Conservation (phyloP, 1,140 invertebrate genomes). For the Trichoplusia ni region DNA sequence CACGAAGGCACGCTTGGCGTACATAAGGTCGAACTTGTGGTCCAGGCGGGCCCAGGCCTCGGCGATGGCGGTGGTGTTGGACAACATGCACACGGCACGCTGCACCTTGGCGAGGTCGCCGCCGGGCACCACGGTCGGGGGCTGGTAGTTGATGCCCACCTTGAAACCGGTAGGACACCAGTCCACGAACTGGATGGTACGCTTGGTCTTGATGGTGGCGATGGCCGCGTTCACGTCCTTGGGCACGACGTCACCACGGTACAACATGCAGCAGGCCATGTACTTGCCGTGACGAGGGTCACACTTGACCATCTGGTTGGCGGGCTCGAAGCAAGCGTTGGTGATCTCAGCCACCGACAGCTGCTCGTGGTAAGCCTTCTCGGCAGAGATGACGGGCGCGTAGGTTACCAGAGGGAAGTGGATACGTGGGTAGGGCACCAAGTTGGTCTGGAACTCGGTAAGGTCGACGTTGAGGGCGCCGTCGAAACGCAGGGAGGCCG, state of each 20-base stretch:
- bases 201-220: constrained; percentile 92
- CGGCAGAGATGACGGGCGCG: constrained; percentile 91
- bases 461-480: constrained; percentile 94
- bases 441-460: constrained; percentile 95
- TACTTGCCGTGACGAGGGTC: constrained; percentile 94
- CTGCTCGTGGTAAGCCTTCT: constrained; percentile 93
- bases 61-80: constrained; percentile 91
- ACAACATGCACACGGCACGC: constrained; percentile 89
- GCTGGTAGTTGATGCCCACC: constrained; percentile 91
- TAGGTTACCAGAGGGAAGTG: constrained; percentile 93
- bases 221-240: constrained; percentile 93
- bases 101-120: constrained; percentile 90
- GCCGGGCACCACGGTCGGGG: constrained; percentile 91
- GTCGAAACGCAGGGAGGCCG: constrained; percentile 94
- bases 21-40: constrained; percentile 94
- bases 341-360: constrained; percentile 93
- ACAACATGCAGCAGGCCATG: constrained; percentile 94
- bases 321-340: constrained; percentile 94
- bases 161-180: constrained; percentile 96
- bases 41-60: constrained; percentile 90
- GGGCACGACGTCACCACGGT: constrained; percentile 89
- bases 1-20: constrained; percentile 92
- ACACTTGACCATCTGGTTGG: constrained; percentile 97
- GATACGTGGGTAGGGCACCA: constrained; percentile 92
- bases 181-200: constrained; percentile 94